A percentile compares a stretch with the other conserved stretches of the same genome.
phyloP scores from a whole-genome alignment of 1,140 invertebrate species.

The Atta texana region DNA sequence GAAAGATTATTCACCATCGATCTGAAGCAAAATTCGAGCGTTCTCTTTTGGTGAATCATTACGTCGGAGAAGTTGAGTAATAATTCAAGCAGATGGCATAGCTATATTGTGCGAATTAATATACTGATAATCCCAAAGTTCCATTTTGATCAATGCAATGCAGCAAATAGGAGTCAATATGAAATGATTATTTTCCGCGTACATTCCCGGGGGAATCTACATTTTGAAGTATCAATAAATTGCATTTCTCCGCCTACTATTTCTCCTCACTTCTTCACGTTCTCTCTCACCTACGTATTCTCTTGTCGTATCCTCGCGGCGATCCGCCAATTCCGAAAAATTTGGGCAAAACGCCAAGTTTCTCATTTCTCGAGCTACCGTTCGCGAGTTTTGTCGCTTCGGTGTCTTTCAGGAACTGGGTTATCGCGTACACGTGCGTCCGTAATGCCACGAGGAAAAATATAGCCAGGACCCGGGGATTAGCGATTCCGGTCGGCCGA shows the following conservation, averaged over 20 bases:
- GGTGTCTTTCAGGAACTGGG: slow-evolving; percentile 46
- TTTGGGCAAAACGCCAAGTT: slow-evolving; percentile 57
- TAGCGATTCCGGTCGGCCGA: slow-evolving; percentile 12
- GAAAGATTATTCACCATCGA: slow-evolving; percentile 35
- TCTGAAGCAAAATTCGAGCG: slow-evolving; percentile 38
- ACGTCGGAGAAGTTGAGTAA: not conserved
- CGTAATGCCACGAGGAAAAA: slow-evolving; percentile 8
- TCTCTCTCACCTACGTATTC: not conserved
- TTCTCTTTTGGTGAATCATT: not conserved
- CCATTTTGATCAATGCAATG: not conserved
- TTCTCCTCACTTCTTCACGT: not conserved
- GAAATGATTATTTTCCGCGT: not conserved
- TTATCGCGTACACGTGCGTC: slow-evolving; percentile 40
- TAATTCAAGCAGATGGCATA: not conserved
- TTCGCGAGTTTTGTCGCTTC: slow-evolving; percentile 51
- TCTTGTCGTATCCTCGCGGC: not conserved
- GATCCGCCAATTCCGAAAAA: slow-evolving; percentile 31
- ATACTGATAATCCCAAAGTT: not conserved
- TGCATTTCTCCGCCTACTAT: not conserved
- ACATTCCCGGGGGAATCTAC: not conserved
- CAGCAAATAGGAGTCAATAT: not conserved
- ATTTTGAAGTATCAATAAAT: slow-evolving; percentile 27
- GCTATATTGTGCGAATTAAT: not conserved
- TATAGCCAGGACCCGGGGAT: slow-evolving; percentile 3
- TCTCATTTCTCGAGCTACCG: slow-evolving; percentile 16